Base-by-base conservation (phyloP, 2,797 vertebrate genomes). In the Ctenochaetus hawaiiensis region DNA sequence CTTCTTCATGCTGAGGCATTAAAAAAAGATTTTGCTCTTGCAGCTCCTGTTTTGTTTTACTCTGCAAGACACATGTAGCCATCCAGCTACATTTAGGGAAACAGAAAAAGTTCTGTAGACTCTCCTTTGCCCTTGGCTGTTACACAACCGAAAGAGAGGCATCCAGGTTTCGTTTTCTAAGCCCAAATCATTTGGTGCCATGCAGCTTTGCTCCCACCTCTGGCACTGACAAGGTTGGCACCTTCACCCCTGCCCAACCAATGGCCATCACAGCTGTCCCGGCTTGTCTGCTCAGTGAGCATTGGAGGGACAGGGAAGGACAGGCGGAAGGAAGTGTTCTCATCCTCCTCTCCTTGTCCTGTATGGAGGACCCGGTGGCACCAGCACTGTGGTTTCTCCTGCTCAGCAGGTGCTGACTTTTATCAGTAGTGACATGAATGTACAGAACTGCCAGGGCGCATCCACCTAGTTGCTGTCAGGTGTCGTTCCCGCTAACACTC, bases 371-470 rank as follows among this genome's bases (percentile, higher is more conserved):
- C 81, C 84, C 77, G 41, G 79, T 80, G 86, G 84, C 89, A 71
- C 84, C 41, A 20, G 75, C 58, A 17, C 89, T 65, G 88, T 82
- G 67, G 84, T 87, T 88, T 76, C 71, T 91, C 76, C 88, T 77
- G 78, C 86, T 87, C 89, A 78, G 88, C 75, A 72, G 84, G 81
- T 81, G 77, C 85, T 92, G 92, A 94, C 91, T 92, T 90, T 93
- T 83, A 94, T 94, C 77, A 23, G 83, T 26, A 88, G 81, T 94
- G 94, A 94, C 94, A 78, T 75, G 81, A 84, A 92, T 90, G 89
- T 94, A 94, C 92, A 93, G 92, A 94, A 93, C 88, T 94, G 93
- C 93, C 94, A 94, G 87, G 89, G 78, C 83, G 44, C 90, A 94
- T 94, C 90, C 91, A 47, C 85, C 81, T 65, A 76, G 85, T 82